phyloP scores from a whole-genome alignment of 64 coral and sea anemone species.

The Actinia equina region DNA sequence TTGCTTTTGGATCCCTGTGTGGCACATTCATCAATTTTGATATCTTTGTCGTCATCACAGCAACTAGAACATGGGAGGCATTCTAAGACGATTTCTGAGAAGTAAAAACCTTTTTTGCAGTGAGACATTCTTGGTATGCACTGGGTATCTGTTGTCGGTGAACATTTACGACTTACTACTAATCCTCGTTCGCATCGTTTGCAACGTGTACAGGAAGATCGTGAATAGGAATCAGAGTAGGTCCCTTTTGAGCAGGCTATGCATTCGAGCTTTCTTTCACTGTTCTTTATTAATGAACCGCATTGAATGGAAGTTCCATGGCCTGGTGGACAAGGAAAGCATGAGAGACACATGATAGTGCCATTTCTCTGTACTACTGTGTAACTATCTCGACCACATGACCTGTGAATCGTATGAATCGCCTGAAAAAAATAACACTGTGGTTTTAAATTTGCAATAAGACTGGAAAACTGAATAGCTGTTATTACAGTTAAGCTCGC shows the following conservation, averaged over 20 bases:
- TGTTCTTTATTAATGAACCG: too few relatives aligned
- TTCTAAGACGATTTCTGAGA: not conserved
- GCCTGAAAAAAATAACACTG: too few relatives aligned
- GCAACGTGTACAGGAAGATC: slow-evolving; percentile 3
- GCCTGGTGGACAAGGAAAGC: too few relatives aligned
- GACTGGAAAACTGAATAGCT: too few relatives aligned
- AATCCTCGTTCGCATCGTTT: not conserved
- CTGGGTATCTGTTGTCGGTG: not conserved
- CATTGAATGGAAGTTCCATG: too few relatives aligned
- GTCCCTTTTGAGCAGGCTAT: not conserved
- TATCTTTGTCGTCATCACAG: not conserved
- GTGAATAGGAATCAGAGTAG: slow-evolving; percentile 20
- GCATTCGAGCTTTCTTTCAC: too few relatives aligned
- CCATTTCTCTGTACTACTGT: too few relatives aligned
- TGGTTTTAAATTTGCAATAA: too few relatives aligned
- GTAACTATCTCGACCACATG: too few relatives aligned
- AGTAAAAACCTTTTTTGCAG: slow-evolving; percentile 31
- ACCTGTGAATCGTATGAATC: too few relatives aligned
- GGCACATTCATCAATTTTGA: slow-evolving; percentile 9
- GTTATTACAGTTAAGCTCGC: too few relatives aligned
- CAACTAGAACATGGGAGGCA: slow-evolving; percentile 37
- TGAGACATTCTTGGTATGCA: not conserved
- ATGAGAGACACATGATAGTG: too few relatives aligned
- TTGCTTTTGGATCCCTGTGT: not conserved
- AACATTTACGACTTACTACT: slow-evolving; percentile 11